Percentiles rank a stretch among this genome's conserved stretches.
These are phyloP conservation scores for Athetis lepigone DNA, from an alignment of 2,888 invertebrate genomes.

Conservation along the genomic window DNA sequence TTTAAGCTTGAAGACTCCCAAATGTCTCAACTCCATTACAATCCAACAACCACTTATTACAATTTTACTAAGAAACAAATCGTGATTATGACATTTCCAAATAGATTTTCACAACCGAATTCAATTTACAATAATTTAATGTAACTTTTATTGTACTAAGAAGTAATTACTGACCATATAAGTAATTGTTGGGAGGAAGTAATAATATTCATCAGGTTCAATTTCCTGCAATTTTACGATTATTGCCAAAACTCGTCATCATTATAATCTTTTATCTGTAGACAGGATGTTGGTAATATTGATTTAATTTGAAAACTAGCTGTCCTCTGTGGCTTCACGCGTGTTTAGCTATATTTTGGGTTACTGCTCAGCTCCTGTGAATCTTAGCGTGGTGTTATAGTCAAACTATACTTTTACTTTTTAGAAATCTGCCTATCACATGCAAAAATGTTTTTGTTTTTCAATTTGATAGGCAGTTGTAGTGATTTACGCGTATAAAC, in stretches of 20 bases:
- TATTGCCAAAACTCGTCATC: constrained; percentile 48
- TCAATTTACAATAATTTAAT: constrained; percentile 17
- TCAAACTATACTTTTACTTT: too few species aligned
- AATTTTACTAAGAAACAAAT: neutral
- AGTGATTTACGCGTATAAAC: too few species aligned
- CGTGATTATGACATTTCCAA: neutral
- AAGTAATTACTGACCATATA: constrained; percentile 37
- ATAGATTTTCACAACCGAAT: constrained; percentile 10
- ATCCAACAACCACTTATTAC: neutral
- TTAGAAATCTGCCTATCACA: too few species aligned
- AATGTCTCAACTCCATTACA: too few species aligned
- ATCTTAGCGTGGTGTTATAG: too few species aligned
- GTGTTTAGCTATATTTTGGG: too few species aligned
- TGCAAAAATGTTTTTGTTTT: too few species aligned
- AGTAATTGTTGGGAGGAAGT: constrained; percentile 46
- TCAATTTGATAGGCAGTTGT: too few species aligned
- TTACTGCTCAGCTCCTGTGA: too few species aligned
- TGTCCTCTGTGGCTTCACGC: too few species aligned
- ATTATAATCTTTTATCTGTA: constrained; percentile 21
- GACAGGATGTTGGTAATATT: constrained; percentile 45
- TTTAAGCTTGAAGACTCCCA: too few species aligned
- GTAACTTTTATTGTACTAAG: constrained; percentile 9
- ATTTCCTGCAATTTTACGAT: constrained; percentile 54
- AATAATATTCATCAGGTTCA: constrained; percentile 31
- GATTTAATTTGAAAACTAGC: constrained; percentile 38